Evolutionary conservation across 2,797 vertebrate genomes (phyloP), one percentile per base, ranked within the genome.

Genomic region (Pipistrellus kuhlii): DNA sequence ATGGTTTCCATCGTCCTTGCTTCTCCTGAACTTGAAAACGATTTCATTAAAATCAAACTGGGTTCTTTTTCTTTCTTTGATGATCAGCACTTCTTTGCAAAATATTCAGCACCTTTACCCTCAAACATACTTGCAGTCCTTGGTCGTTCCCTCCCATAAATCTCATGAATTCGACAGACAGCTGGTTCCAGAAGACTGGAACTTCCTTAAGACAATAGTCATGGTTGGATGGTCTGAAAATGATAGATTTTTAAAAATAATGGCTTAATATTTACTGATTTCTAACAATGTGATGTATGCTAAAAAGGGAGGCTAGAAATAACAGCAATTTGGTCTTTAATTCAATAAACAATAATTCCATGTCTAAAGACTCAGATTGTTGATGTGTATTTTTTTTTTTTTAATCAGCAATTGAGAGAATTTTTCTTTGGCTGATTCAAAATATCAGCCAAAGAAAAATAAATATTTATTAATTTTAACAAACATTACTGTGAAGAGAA

Each of bases 41-140:
- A 69, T 88, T 91, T 91, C 88, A 89, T 87, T 82, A 91, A 94
- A 89, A 88, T 97, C 76, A 93, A 88, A 30, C 88, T 88, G 88
- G 18, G 72, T 92, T 94, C 30, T 82, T 85, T 83, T 78, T 85
- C 82, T 93, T 27, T 83, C 55, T 85, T 81, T 94, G 73, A 81
- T 77, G 27, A 82, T 82, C 53, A 91, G 44, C 41, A 57, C 35
- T 90, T 92, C 80, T 68, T 77, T 73, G 32, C 18, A 20, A 25
- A 83, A 44, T 32, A 66, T 73, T 91, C 68, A 53, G 44, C 25
- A 21, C 46, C 83, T 94, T 93, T 93, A 51, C 92, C 11, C 27
- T 85, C 21, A 83, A 59, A 81, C 44, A 71, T 30, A 46, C 55
- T 92, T 88, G 44, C 13, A 53, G 85, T 75, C 3, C 0, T 53